phyloP scores from a whole-genome alignment of 1,140 invertebrate species.

The Acromyrmex charruanus region DNA sequence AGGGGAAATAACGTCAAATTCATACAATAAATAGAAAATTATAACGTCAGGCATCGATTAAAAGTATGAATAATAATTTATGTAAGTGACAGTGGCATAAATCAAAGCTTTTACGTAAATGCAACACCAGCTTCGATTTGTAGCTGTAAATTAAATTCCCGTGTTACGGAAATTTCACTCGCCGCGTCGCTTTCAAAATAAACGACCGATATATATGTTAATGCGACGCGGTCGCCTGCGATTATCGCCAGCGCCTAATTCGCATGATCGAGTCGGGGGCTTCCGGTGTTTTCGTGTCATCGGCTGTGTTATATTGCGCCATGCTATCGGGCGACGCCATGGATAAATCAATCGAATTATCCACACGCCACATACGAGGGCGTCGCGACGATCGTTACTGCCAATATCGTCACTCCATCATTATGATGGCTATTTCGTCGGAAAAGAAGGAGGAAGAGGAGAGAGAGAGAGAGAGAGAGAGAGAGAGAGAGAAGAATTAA shows the following conservation, averaged over 20 bases:
- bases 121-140: slow-evolving; percentile 22
- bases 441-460: background rate
- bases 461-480: background rate
- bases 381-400: slow-evolving; percentile 38
- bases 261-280: slow-evolving; percentile 47
- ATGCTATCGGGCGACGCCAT: slow-evolving; percentile 24
- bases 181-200: slow-evolving; percentile 42
- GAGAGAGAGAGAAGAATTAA: slow-evolving; percentile 10
- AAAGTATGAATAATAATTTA: slow-evolving; percentile 30
- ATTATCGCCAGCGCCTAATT: slow-evolving; percentile 54
- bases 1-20: background rate
- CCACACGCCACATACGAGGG: background rate
- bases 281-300: slow-evolving; percentile 61
- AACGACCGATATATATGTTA: slow-evolving; percentile 51
- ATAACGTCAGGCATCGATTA: background rate
- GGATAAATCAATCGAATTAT: slow-evolving; percentile 64
- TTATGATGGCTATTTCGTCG: slow-evolving; percentile 37
- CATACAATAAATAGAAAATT: background rate
- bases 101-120: slow-evolving; percentile 30
- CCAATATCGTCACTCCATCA: slow-evolving; percentile 36
- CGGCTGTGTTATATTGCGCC: slow-evolving; percentile 42
- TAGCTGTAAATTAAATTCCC: slow-evolving; percentile 46
- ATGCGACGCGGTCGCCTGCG: slow-evolving; percentile 40
- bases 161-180: slow-evolving; percentile 47
- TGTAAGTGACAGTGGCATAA: slow-evolving; percentile 23